phyloP scores from a whole-genome alignment of 92 coral and sea anemone species.

The Pocillopora grandis region DNA sequence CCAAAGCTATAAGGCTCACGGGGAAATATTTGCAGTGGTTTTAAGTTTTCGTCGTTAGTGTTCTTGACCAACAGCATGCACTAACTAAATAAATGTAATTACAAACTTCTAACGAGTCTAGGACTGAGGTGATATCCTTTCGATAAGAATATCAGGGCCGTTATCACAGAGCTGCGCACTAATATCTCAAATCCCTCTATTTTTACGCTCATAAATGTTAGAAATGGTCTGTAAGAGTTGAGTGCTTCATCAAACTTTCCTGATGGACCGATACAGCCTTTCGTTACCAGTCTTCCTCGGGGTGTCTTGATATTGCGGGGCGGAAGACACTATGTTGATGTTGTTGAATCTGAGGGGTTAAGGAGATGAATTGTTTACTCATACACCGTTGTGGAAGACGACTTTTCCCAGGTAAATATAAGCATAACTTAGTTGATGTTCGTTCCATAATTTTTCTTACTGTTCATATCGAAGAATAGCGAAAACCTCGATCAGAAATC shows the following conservation, averaged over 20 bases:
- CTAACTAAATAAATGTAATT: too few species aligned
- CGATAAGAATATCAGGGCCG: background rate
- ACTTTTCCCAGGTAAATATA: constrained; percentile 7
- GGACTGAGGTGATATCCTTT: background rate
- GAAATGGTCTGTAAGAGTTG: background rate
- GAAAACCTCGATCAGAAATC: background rate
- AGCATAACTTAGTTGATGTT: background rate
- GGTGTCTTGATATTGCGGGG: background rate
- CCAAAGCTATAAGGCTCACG: too few species aligned
- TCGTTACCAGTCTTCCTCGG: background rate
- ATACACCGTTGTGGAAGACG: background rate
- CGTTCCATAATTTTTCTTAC: background rate
- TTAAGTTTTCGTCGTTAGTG: too few species aligned
- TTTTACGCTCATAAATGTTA: background rate
- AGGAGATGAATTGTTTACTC: constrained; percentile 4
- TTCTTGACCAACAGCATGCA: too few species aligned
- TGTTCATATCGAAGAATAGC: background rate
- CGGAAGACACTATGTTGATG: background rate
- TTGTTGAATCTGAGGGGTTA: background rate
- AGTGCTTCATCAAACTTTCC: background rate
- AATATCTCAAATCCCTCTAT: background rate
- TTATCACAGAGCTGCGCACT: background rate
- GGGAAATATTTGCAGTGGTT: too few species aligned
- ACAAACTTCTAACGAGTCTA: background rate
- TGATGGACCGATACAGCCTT: background rate